Base-by-base conservation (phyloP, 1,140 invertebrate genomes). In the Drosophila kepulauana region DNA sequence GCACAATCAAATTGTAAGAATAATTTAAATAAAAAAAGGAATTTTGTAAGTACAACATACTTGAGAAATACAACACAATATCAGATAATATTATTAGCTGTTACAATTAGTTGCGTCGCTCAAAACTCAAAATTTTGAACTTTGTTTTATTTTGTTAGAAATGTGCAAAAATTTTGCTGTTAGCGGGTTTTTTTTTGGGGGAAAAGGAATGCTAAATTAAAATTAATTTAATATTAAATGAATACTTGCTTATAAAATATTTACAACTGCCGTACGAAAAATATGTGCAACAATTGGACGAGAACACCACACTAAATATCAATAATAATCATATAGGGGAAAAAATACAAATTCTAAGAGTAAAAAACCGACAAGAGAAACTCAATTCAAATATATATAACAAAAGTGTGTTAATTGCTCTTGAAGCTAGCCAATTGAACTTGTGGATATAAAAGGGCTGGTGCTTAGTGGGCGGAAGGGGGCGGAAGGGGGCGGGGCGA, bases 1-100 rank as follows among this genome's bases (percentile, higher is more conserved):
- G 72, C 66, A 75, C 66, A 75, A 75, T 67, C 43, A 73, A 77
- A 58, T 41, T 73, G 45, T 75, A 71, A 71, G 16, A 65, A 51
- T 75, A 75, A 63, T 56, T 20, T 13, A 38, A 64, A 65, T 16
- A 16, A 54, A 64, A 65, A 33, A 16, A 48, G 45, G 66, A 43
- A 58, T 33, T 35, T 41, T 38, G 71, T 69, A 68, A 74, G 65
- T 74, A 74, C 57, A 74, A 69, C 65, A 30, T 38, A 38, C 35
- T 8, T 8, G 35, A 64, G 28, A 16, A 65, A 61, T 54, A 54
- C 57, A 58, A 65, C 25, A 51, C 62, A 73, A 67, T 58, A 69
- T 28, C 57, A 46, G 16, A 45, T 61, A 38, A 38, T 38, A 38
- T 1, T 13, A 54, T 35, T 69, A 66, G 56, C 11, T 41, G 58